A percentile compares a stretch with the other conserved stretches of the same genome.
Conservation (phyloP, 1,140 invertebrate species). For the Caerostris extrusa region DNA sequence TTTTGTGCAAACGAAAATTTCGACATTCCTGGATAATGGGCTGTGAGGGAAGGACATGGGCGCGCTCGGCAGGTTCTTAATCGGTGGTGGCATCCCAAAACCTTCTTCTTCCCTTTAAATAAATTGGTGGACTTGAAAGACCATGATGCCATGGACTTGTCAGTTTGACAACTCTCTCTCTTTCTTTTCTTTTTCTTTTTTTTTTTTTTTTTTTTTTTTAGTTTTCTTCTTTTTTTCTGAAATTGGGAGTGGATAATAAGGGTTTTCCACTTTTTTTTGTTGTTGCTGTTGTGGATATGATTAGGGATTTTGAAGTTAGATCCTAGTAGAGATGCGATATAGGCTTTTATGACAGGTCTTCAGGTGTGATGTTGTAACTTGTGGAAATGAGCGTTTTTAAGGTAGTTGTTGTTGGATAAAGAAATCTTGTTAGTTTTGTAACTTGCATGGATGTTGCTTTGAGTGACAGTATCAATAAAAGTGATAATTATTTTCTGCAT, state of each 20-base stretch:
- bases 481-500: too few relatives aligned
- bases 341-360: not conserved
- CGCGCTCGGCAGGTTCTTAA: constrained; percentile 9
- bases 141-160: not conserved
- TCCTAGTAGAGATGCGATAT: not conserved
- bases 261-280: not conserved
- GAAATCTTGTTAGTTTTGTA: not conserved
- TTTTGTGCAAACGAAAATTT: not conserved
- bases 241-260: constrained; percentile 1
- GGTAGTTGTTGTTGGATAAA: not conserved
- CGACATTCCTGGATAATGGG: not conserved
- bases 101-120: not conserved
- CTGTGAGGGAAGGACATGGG: not conserved
- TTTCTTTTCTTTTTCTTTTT: too few relatives aligned
- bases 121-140: not conserved
- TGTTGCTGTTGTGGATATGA: not conserved
- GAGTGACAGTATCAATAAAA: not conserved
- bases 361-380: not conserved
- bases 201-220: too few relatives aligned
- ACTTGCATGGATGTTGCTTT: not conserved
- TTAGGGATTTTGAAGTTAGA: not conserved
- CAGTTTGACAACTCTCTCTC: not conserved
- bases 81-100: not conserved
- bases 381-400: not conserved
- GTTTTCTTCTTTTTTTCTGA: too few relatives aligned